Evolutionary conservation across 1,140 invertebrate species (phyloP), one percentile per base, ranked within the genome.

Genomic region (Lethrus apterus): DNA sequence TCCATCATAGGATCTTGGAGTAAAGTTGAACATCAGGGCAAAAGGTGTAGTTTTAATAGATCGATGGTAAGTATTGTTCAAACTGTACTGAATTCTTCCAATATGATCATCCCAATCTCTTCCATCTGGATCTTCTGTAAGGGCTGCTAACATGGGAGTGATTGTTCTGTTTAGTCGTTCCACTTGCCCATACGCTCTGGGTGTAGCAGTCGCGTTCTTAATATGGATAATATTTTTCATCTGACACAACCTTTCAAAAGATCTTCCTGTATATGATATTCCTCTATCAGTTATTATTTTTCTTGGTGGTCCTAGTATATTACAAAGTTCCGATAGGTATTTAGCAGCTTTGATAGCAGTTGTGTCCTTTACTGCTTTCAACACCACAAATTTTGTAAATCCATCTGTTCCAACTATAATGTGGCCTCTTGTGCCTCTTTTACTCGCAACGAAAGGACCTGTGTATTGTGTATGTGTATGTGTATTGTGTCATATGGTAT

Each of bases 351-450:
- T 15, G 7, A 13, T 24, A 2, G 29, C 14, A 18, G 32, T 48
- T 2, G 50, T 52, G 14, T 36, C 15, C 11, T 14, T 17, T 11
- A 40, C 34, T 9, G 46, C 32, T 19, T 30, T 38, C n/a, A 44
- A 20, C 10, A 42, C 1, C 7, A 57, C 33, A 49, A 53, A 66
- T 46, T 65, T 68, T 0, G 56, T 64, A 44, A 58, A 70, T 0
- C 63, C 60, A 11, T 70, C 67, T 0, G 68, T 45, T 0, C 50
- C 51, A 0, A 63, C 63, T 9, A 69, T 36, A 8, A 68, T 36
- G 47, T 62, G 51, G n/a, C n/a, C n/a, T 35, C 52, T 59, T 31
- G 56, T 64, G 1, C 51, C 56, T n/a, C 54, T 45, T 9, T 21
- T 23, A 0, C 24, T 53, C 23, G 15, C 35, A 0, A 29, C 32